These are phyloP conservation scores for Eulemur coronatus DNA, from an alignment of 2,797 vertebrate species.

Conservation along the genomic window DNA sequence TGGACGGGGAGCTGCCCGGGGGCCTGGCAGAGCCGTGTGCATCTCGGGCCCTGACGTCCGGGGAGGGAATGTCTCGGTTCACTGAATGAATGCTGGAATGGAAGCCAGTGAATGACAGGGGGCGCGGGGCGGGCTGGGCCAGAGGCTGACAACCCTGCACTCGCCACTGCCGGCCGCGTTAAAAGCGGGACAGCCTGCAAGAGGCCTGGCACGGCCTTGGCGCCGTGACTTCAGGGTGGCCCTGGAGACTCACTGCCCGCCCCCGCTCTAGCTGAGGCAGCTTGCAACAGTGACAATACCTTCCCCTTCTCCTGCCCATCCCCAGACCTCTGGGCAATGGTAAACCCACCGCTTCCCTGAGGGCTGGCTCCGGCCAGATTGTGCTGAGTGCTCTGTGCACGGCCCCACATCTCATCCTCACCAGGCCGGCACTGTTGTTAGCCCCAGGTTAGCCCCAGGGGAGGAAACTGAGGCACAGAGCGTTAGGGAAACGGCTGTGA, in stretches of 20 bases:
- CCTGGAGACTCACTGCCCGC: not conserved
- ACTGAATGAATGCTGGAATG: not conserved
- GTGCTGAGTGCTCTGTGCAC: fast-evolving
- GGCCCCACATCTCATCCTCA: not conserved
- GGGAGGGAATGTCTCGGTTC: not conserved
- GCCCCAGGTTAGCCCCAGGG: not conserved
- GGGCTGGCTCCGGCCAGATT: not conserved
- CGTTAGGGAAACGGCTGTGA: not conserved
- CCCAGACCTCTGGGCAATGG: not conserved
- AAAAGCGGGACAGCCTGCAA: not conserved
- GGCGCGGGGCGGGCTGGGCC: not conserved
- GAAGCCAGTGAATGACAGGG: not conserved
- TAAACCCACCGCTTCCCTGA: fast-evolving
- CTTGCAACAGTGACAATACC: fast-evolving
- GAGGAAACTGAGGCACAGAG: not conserved
- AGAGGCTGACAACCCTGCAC: not conserved
- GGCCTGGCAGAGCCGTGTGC: not conserved
- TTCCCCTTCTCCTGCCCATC: not conserved
- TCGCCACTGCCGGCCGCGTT: too few species aligned
- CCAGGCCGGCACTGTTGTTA: not conserved
- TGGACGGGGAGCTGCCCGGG: not conserved
- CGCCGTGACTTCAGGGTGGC: not conserved
- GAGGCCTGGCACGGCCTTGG: not conserved
- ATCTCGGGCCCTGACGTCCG: not conserved
- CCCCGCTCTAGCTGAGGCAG: not conserved